Base-by-base conservation (phyloP, 2,797 vertebrate genomes). In the Gymnodraco acuticeps region DNA sequence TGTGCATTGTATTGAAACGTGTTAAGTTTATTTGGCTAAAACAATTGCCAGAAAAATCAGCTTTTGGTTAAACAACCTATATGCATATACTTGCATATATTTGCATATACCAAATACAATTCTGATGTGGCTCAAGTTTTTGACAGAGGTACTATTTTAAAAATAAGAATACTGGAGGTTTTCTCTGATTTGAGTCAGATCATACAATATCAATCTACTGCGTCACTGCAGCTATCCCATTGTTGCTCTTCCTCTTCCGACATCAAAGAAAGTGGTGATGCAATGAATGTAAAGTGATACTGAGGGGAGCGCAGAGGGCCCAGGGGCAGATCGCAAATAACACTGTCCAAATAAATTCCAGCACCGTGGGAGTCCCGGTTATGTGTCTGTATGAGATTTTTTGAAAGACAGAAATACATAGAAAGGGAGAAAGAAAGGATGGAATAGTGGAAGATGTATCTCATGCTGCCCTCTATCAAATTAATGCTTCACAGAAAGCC, bases 271-370 rank as follows among this genome's bases (percentile, higher is more conserved):
- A 31, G 61, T n/a, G 50, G 58, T 89, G 91, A 87, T 87, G 85
- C 70, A 86, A 84, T 75, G 64, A 64, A 64, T 82, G 80, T 78
- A 82, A 89, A 91, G 77, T 77, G 86, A 90, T 89, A 64, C 80
- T 78, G 78, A 76, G 83, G 86, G 73, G 60, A 77, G 77, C 81
- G 80, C 82, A 85, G 59, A 86, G 79, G 84, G 61, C 81, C 84
- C 60, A n/a, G 82, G 85, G 86, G 76, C 86, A 64, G 51, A 88
- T 82, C 78, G 76, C 87, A 91, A 91, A 90, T 85, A 92, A 90
- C 81, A 73, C 77, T 89, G 84, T 86, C 72, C 85, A 93, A 93
- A 94, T 93, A 93, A 91, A 93, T 86, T 77, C 70, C 73, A 81
- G 82, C 77, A 85, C 87, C 70, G 81, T 91, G 88, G 86, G 86